phyloP scores from a whole-genome alignment of 30 jellyfish, hydroid and myxozoan species.

The Cassiopea andromeda region DNA sequence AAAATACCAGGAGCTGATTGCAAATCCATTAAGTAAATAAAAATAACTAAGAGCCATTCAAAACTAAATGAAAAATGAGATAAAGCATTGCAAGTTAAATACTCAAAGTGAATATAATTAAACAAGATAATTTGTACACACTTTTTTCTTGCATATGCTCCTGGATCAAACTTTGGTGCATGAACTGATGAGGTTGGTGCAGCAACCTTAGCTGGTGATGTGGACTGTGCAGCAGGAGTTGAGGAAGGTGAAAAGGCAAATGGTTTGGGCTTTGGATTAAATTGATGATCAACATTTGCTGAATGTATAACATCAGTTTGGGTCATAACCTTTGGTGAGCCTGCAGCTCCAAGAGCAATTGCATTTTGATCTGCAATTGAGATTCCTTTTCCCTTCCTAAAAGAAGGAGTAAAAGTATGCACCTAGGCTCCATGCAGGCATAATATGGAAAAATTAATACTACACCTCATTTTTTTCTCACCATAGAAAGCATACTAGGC shows the following conservation, averaged over 20 bases:
- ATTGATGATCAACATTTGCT: slow-evolving; percentile 92
- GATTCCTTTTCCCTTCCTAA: slow-evolving; percentile 92
- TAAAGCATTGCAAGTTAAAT: no score
- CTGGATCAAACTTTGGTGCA: slow-evolving; percentile 94
- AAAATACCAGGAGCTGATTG: no score
- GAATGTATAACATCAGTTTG: slow-evolving; percentile 90
- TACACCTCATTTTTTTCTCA: no score
- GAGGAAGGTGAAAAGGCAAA: slow-evolving; percentile 66
- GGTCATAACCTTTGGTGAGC: slow-evolving; percentile 78
- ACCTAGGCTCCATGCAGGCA: no score
- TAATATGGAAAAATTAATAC: no score
- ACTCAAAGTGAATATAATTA: neutral
- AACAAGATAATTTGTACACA: slow-evolving; percentile 13
- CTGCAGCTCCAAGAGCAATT: slow-evolving; percentile 72
- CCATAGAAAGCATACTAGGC: no score
- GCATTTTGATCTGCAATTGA: slow-evolving; percentile 85
- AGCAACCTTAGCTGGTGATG: slow-evolving; percentile 18
- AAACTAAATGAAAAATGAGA: no score
- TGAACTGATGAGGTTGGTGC: slow-evolving; percentile 61
- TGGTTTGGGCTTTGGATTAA: slow-evolving; percentile 91
- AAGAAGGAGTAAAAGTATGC: neutral
- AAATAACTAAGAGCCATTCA: no score
- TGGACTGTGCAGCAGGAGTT: slow-evolving; percentile 28
- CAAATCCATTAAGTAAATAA: no score
- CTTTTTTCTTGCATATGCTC: slow-evolving; percentile 95